These are phyloP conservation scores for Platichthys flesus DNA, from an alignment of 2,113 vertebrate species.

Conservation along the genomic window DNA sequence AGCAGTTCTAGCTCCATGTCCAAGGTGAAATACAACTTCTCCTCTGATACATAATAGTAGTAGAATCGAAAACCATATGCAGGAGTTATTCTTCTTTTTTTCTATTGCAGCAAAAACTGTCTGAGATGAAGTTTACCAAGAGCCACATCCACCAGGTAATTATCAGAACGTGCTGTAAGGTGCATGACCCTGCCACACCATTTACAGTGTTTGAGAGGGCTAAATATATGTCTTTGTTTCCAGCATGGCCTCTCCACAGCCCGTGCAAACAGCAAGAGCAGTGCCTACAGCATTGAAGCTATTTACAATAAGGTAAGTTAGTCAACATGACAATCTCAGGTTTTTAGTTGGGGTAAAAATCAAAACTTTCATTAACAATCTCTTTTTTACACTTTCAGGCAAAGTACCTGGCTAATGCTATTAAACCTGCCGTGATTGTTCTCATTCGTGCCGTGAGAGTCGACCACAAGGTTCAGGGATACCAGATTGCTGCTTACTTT, in stretches of 20 bases:
- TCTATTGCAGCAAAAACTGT: slow-evolving; percentile 44
- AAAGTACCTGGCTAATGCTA: slow-evolving; percentile 74
- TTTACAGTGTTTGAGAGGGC: neutral
- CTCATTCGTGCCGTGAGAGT: slow-evolving; percentile 77
- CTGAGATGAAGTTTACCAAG: slow-evolving; percentile 62
- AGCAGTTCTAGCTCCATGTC: slow-evolving; percentile 27
- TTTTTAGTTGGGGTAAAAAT: neutral
- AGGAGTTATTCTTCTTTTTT: neutral
- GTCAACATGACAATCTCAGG: neutral
- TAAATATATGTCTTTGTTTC: slow-evolving; percentile 37
- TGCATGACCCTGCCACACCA: neutral
- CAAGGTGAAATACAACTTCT: slow-evolving; percentile 40
- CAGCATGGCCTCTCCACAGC: slow-evolving; percentile 52
- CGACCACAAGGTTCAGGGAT: slow-evolving; percentile 79
- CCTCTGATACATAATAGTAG: neutral
- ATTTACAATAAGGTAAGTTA: slow-evolving; percentile 72
- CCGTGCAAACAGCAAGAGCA: slow-evolving; percentile 56
- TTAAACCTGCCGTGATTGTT: slow-evolving; percentile 74
- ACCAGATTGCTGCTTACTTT: slow-evolving; percentile 82
- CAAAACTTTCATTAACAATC: neutral
- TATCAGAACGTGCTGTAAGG: neutral
- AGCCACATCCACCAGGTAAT: slow-evolving; percentile 75
- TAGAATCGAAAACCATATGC: neutral
- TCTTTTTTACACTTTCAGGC: slow-evolving; percentile 64
- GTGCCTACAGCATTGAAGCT: slow-evolving; percentile 71